Evolutionary conservation across 2,888 invertebrate species (phyloP), one percentile per base, ranked within the genome.

Genomic region (Dusona sp.): DNA sequence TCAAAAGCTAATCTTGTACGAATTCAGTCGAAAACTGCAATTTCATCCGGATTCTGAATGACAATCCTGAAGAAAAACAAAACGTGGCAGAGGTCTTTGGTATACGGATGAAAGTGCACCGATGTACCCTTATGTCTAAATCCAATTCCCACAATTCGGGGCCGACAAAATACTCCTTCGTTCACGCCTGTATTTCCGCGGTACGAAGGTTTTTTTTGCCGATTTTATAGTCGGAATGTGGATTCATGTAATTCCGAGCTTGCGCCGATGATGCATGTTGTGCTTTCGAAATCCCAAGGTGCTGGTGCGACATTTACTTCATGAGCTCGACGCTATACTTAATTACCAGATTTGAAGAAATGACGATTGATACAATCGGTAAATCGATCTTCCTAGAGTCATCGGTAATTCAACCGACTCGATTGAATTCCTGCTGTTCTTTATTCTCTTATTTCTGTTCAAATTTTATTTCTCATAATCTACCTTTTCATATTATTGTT

Each of bases 211-310:
- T 64, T 61, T 75, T n/a, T 65, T 77, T 54, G 65, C 25, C 64
- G 70, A 68, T 85, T 65, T 67, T 65, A 81, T 80, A 51, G 74
- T 33, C 42, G 72, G 68, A 79, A 61, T 61, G 86, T 89, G 87
- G 87, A 87, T 88, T 79, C 83, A 82, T 90, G 90, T 91, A 91
- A 91, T 90, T 92, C 90, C 92, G 90, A 94, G 94, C 94, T 94
- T 94, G 94, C 93, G 94, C 94, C 94, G 94, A 94, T 94, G 94
- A 94, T 94, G 94, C 94, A 94, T 94, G 94, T 93, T 94, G 93
- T 93, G 94, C 94, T 94, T 92, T 92, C 92, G 92, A 93, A 93
- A 93, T 90, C 92, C 91, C 91, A 93, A 92, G 93, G 93, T 93
- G 92, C 93, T 93, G 93, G 93, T 93, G 90, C 91, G 89, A 87